Conservation (phyloP, 2,888 invertebrate species). For the Drosophila mimica region DNA sequence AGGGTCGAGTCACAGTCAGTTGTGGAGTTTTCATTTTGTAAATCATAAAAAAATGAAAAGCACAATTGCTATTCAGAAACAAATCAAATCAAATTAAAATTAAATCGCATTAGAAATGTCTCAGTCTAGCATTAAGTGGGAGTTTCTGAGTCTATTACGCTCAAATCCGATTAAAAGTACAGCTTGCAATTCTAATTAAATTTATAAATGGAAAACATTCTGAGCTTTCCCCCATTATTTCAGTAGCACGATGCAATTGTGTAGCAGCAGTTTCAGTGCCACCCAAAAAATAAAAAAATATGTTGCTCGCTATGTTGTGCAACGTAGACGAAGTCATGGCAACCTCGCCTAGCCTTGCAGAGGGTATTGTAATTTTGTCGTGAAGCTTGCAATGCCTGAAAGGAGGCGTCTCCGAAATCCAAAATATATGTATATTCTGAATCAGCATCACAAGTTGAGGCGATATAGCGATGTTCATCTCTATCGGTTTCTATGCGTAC, state of each 20-base stretch:
- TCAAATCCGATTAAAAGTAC: not conserved
- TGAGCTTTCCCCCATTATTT: not conserved
- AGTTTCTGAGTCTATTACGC: not conserved
- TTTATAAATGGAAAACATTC: not conserved
- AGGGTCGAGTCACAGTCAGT: not conserved
- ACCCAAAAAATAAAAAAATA: constrained; percentile 16
- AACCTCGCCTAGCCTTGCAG: constrained; percentile 28
- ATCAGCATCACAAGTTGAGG: not conserved
- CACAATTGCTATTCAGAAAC: not conserved
- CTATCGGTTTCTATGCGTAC: not conserved
- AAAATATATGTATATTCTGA: not conserved
- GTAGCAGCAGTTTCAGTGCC: constrained; percentile 54
- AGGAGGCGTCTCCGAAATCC: not conserved
- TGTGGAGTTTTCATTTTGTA: not conserved
- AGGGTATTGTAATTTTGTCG: not conserved
- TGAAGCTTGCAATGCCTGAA: not conserved
- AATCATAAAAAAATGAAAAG: not conserved
- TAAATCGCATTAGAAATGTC: not conserved
- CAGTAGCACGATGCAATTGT: constrained; percentile 4
- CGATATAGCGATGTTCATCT: too few relatives aligned
- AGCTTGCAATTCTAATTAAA: not conserved
- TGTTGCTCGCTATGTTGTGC: constrained; percentile 56
- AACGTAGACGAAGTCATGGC: constrained; percentile 61
- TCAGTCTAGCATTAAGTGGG: not conserved
- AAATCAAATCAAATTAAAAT: not conserved